Evolutionary conservation across 2,888 invertebrate species (phyloP).

Genomic region (Spisula solida): DNA sequence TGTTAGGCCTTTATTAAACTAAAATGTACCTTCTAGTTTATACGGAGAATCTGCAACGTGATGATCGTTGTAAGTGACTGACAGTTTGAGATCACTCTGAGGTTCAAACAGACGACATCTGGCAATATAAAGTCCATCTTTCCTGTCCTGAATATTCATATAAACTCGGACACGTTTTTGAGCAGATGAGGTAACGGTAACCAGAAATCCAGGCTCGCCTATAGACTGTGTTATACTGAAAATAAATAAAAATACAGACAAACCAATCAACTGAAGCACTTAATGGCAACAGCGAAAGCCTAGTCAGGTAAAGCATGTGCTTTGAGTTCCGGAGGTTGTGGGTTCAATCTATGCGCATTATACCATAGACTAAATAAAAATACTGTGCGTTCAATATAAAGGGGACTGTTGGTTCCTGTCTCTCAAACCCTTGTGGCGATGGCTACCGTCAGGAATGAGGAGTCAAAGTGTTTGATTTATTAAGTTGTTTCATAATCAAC

Average conservation of each 20-base stretch:
- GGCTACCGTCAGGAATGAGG: too few species aligned
- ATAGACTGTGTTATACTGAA: conserved; percentile 89
- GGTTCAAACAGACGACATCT: conserved; percentile 86
- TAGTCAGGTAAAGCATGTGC: too few species aligned
- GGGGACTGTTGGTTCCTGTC: too few species aligned
- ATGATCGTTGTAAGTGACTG: conserved; percentile 90
- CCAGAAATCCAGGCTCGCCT: conserved; percentile 88
- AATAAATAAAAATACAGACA: not conserved
- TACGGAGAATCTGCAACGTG: conserved; percentile 91
- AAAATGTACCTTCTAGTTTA: conserved; percentile 89
- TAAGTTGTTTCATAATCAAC: too few species aligned
- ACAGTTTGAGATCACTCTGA: conserved; percentile 92
- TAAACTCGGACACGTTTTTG: conserved; percentile 89
- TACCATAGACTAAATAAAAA: too few species aligned
- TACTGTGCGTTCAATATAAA: too few species aligned
- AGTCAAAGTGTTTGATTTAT: too few species aligned
- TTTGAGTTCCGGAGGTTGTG: too few species aligned
- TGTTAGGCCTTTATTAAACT: not conserved
- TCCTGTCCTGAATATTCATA: conserved; percentile 93
- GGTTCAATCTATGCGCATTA: too few species aligned
- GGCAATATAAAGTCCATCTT: conserved; percentile 86
- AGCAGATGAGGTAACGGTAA: conserved; percentile 89
- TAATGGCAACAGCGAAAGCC: too few species aligned
- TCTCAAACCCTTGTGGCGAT: too few species aligned
- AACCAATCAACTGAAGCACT: too few species aligned